Conservation (phyloP, 2,797 vertebrate genomes). For the Brotula barbata region DNA sequence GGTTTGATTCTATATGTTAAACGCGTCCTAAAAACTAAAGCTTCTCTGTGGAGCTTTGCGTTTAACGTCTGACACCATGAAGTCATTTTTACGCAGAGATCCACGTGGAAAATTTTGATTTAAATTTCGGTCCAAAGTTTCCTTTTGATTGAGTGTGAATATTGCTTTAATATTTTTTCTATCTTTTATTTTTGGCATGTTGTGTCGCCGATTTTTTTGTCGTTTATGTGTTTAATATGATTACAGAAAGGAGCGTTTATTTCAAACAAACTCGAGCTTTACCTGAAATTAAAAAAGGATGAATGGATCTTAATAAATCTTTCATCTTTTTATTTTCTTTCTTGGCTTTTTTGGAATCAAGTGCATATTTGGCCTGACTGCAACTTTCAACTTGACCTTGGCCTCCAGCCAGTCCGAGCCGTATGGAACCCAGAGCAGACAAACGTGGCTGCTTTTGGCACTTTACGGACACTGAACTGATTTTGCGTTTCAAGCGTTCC, state of each 20-base stretch:
- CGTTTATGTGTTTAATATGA: too few relatives aligned
- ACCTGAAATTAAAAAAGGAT: too few relatives aligned
- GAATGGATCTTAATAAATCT: too few relatives aligned
- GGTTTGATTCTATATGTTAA: neutral
- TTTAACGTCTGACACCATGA: conserved; percentile 2
- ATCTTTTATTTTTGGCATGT: too few relatives aligned
- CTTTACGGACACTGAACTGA: conserved; percentile 21
- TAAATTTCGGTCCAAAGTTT: too few relatives aligned
- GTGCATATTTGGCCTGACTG: conserved; percentile 80
- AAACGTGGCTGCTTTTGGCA: conserved; percentile 56
- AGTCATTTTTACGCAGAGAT: conserved; percentile 16
- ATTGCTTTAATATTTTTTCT: too few relatives aligned
- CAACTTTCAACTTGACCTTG: conserved; percentile 99
- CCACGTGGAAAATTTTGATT: too few relatives aligned
- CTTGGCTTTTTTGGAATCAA: conserved; percentile 45
- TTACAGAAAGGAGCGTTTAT: too few relatives aligned
- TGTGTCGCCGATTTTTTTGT: too few relatives aligned
- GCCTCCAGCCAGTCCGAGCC: conserved; percentile 84
- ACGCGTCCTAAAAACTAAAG: neutral
- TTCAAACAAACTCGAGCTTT: too few relatives aligned
- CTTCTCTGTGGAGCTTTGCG: conserved; percentile 12
- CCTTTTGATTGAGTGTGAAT: too few relatives aligned
- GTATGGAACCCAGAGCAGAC: conserved; percentile 74
- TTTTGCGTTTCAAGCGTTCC: neutral
- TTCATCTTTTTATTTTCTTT: conserved; percentile 58